phyloP scores from a whole-genome alignment of 2,888 invertebrate genomes.

The Hipparchia semele region DNA sequence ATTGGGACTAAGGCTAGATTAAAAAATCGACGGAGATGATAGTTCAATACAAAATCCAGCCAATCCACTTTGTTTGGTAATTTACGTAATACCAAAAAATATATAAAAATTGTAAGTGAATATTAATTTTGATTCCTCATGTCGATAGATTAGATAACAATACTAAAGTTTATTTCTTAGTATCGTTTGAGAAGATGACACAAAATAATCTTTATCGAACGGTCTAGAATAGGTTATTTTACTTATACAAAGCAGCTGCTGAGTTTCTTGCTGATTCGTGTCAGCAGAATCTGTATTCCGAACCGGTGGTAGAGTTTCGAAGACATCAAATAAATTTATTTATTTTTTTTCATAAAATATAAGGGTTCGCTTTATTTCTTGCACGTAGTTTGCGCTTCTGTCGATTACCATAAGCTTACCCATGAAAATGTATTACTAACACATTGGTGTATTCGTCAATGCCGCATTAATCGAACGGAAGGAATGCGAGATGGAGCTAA shows the following conservation, averaged over 20 bases:
- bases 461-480: constrained; percentile 79
- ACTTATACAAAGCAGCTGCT: too few species aligned
- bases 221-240: neutral
- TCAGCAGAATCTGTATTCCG: too few species aligned
- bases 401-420: constrained; percentile 12
- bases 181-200: neutral
- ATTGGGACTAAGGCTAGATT: too few species aligned
- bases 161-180: neutral
- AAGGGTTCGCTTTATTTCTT: constrained; percentile 13
- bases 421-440: constrained; percentile 59
- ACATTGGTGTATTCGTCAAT: constrained; percentile 76
- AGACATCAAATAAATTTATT: neutral
- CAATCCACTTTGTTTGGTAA: neutral
- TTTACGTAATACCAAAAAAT: too few species aligned
- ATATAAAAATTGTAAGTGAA: too few species aligned
- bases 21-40: neutral
- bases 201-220: neutral
- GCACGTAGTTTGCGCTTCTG: constrained; percentile 16
- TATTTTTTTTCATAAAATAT: neutral
- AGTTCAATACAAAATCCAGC: neutral
- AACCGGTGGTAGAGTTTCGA: too few species aligned
- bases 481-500: constrained; percentile 98
- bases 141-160: neutral
- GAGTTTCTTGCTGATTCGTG: too few species aligned
- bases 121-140: neutral